Evolutionary conservation across 1,140 invertebrate genomes (phyloP).

Genomic region (Drosophila eugracilis): DNA sequence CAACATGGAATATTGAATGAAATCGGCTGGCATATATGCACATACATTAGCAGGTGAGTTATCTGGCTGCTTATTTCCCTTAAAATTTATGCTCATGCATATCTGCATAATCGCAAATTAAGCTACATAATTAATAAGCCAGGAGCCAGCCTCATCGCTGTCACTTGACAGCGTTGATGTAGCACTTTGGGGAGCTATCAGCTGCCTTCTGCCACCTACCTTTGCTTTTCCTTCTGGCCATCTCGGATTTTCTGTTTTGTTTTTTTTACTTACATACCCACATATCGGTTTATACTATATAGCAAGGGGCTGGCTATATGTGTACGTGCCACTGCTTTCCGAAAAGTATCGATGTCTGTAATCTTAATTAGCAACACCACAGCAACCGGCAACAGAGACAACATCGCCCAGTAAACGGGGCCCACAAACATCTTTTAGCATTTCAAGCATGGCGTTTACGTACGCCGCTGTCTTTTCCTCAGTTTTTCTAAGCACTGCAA

Average conservation of each 20-base stretch:
- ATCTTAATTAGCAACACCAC: conserved; percentile 81
- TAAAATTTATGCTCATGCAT: conserved; percentile 75
- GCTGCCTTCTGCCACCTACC: conserved; percentile 17
- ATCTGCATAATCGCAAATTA: conserved; percentile 82
- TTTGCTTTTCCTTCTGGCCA: conserved; percentile 38
- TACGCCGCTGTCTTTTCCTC: conserved; percentile 13
- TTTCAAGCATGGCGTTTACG: conserved; percentile 64
- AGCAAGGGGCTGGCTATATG: conserved; percentile 15
- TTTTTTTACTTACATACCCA: no score
- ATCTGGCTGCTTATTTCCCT: conserved; percentile 60
- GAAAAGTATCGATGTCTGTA: conserved; percentile 82
- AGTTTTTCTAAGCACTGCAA: conserved; percentile 38
- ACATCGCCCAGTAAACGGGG: conserved; percentile 18
- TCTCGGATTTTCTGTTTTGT: no score
- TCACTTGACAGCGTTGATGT: conserved; percentile 72
- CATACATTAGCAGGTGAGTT: conserved; percentile 79
- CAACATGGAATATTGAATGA: conserved; percentile 79
- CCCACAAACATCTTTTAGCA: conserved; percentile 74
- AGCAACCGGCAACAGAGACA: conserved; percentile 51
- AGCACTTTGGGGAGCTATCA: conserved; percentile 69
- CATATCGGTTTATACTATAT: conserved; percentile 14
- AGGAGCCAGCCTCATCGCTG: conserved; percentile 47
- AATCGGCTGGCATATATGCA: conserved; percentile 65
- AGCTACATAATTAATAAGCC: conserved; percentile 81
- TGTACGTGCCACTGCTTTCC: conserved; percentile 71